Evolutionary conservation across 2,797 vertebrate species (phyloP), one percentile per base, ranked within the genome.

Genomic region (Phylloscopus collybita): DNA sequence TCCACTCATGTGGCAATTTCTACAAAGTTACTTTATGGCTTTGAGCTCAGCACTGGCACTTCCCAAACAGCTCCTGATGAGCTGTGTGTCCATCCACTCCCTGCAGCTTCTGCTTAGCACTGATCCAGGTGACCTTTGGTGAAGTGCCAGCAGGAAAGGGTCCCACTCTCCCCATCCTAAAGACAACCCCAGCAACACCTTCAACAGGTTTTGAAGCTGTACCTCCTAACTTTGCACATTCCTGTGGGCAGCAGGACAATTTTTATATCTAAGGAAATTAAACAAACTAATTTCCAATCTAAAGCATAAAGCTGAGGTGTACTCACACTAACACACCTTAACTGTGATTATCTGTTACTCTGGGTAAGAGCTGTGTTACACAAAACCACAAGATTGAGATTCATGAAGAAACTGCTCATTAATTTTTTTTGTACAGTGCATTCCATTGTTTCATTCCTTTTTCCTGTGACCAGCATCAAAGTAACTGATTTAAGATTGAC

Each of bases 131-230:
- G 36, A 30, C 21, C 7, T 56, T 49, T 16, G 27, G 6, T n/a
- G 40, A 30, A 49, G 16, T 11, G 30, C 11, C 70, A 65, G 19
- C 25, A 50, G 34, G 51, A 57, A 26, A 34, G 30, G 21, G 9
- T 32, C 18, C 27, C 26, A 7, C 26, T 14, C 14, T 34, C 32
- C 27, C 30, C 51, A 29, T 16, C 1, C 0, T 5, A 32, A 61
- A 16, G 49, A 56, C 42, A 20, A 22, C 7, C 26, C 21, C n/a
- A 42, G 38, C 16, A 47, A 20, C 9, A 19, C 9, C 47, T 75
- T 54, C 20, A 65, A 7, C 29, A 27, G 10, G 4, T 32, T 44
- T 30, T 42, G 44, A 21, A 21, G 16, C 18, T 67, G 13, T 34
- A 21, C 14, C 16, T 53, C 26, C 60, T 38, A 21, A 44, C 5